A percentile compares a stretch with the other conserved stretches of the same genome.
These are phyloP conservation scores for Pelodiscus sinensis DNA, from an alignment of 2,113 vertebrate genomes.

Conservation along the genomic window DNA sequence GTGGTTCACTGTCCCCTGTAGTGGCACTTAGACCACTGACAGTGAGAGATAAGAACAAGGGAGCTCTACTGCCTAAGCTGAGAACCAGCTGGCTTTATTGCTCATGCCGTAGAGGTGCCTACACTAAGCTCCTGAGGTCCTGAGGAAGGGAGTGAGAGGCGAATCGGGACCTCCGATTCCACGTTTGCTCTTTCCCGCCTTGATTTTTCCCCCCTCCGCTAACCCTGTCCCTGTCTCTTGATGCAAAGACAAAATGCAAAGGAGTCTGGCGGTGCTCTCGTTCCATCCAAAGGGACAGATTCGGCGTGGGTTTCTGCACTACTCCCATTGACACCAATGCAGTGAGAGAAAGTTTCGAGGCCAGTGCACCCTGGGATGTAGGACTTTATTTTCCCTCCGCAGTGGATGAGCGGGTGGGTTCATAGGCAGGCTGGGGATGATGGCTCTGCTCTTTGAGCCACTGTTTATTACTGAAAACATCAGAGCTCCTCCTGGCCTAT, in stretches of 20 bases:
- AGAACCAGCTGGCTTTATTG: no score
- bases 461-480: neutral
- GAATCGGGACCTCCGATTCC: neutral
- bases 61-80: no score
- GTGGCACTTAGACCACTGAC: no score
- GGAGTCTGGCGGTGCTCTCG: neutral
- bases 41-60: no score
- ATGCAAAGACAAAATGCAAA: neutral
- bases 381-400: neutral
- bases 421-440: no score
- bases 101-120: no score
- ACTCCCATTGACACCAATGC: no score
- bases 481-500: neutral
- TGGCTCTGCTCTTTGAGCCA: neutral
- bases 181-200: neutral
- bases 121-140: no score
- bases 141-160: no score
- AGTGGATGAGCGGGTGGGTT: neutral
- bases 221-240: neutral
- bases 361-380: neutral
- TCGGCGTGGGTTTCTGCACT: rapidly evolving
- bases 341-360: neutral
- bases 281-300: neutral
- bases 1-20: no score
- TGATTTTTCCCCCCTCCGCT: neutral